phyloP scores from a whole-genome alignment of 2,797 vertebrate genomes.

The Leuciscus waleckii region DNA sequence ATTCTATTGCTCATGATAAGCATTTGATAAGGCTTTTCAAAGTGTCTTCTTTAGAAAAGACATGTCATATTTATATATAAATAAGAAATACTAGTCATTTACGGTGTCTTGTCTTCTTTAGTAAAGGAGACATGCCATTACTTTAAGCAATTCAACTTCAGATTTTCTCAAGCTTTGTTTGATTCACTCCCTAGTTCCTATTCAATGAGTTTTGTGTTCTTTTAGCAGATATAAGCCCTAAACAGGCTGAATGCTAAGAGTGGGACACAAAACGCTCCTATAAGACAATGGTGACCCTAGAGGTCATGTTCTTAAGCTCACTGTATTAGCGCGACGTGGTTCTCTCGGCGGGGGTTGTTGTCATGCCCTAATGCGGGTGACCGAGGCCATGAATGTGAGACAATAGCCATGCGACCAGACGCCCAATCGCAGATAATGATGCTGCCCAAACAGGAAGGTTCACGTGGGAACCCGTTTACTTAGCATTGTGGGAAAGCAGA shows the following conservation, averaged over 20 bases:
- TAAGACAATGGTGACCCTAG: slow-evolving; percentile 50
- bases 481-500: slow-evolving; percentile 43
- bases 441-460: slow-evolving; percentile 61
- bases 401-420: slow-evolving; percentile 68
- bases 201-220: background rate
- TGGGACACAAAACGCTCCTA: slow-evolving; percentile 42
- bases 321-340: slow-evolving; percentile 42
- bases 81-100: background rate
- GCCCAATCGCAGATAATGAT: slow-evolving; percentile 68
- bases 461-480: slow-evolving; percentile 72
- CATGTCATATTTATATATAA: background rate
- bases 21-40: background rate
- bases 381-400: slow-evolving; percentile 63
- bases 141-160: background rate
- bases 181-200: background rate
- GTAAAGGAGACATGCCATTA: background rate
- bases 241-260: slow-evolving; percentile 45
- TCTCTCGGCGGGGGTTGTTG: slow-evolving; percentile 43
- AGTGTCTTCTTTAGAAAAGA: background rate
- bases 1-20: background rate
- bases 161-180: background rate
- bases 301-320: slow-evolving; percentile 56
- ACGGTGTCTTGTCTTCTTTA: background rate
- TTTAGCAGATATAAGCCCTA: slow-evolving; percentile 39
- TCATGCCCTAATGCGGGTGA: slow-evolving; percentile 63